Conservation (phyloP, 2,113 vertebrate species). For the Paradisaea rubra region DNA sequence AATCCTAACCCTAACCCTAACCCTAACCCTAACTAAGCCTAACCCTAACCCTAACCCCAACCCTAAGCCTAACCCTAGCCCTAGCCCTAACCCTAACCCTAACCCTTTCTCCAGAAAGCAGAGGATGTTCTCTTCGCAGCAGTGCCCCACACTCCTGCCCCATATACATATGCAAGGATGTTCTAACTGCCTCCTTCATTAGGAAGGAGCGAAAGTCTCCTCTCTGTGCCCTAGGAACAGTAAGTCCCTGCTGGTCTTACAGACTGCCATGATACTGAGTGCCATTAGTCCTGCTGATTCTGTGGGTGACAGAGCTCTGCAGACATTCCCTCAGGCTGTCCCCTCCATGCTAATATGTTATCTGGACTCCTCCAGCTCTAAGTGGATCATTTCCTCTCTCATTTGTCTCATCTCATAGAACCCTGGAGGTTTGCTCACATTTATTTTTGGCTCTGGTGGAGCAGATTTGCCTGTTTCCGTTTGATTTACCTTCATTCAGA, state of each 20-base stretch:
- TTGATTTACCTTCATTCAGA: background rate
- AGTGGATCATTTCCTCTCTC: background rate
- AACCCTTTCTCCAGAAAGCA: background rate
- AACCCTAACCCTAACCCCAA: background rate
- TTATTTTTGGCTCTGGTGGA: slow-evolving; percentile 4
- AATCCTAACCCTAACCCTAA: too few species aligned
- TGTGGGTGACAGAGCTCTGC: background rate
- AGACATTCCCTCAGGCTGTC: background rate
- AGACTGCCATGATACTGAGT: background rate
- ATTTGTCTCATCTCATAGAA: background rate
- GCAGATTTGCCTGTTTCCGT: background rate
- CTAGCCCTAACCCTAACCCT: background rate
- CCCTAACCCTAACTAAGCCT: background rate
- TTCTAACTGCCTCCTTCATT: background rate
- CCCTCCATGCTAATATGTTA: background rate
- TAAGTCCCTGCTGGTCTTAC: background rate
- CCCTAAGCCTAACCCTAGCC: too few species aligned
- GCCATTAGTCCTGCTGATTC: background rate
- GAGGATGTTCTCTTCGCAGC: background rate
- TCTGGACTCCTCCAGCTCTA: background rate
- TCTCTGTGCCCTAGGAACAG: background rate
- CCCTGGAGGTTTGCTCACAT: background rate
- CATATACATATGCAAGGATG: background rate
- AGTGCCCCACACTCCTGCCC: background rate
- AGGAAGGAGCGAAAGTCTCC: background rate